Conservation (phyloP, 2,797 vertebrate species). For the Spondyliosoma cantharus region DNA sequence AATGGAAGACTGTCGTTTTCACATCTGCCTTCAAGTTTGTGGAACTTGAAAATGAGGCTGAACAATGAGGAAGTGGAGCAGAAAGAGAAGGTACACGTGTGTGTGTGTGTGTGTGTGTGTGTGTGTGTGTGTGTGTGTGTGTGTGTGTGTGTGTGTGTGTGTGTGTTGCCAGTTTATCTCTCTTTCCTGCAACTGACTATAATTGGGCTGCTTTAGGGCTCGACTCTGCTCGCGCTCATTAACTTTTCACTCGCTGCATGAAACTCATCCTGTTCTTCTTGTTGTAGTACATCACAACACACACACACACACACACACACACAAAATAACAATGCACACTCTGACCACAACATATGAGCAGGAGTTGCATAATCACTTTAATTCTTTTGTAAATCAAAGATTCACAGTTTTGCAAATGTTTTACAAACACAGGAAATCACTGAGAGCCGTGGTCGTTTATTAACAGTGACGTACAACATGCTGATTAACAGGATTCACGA, state of each 20-base stretch:
- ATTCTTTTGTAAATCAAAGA: constrained; percentile 37
- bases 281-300: not conserved
- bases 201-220: constrained; percentile 49
- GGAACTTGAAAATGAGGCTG: constrained; percentile 38
- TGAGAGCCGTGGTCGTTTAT: constrained; percentile 31
- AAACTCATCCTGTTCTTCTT: constrained; percentile 14
- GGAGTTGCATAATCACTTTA: constrained; percentile 30
- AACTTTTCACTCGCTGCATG: constrained; percentile 16
- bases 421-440: constrained; percentile 24
- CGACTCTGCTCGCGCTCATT: constrained; percentile 48
- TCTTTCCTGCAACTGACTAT: constrained; percentile 35
- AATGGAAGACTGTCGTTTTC: not conserved
- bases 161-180: not conserved
- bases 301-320: not conserved
- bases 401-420: constrained; percentile 23
- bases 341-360: not conserved
- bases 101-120: constrained; percentile 15
- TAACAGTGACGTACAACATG: constrained; percentile 54
- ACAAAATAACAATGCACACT: no score
- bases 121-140: not conserved
- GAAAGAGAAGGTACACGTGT: constrained; percentile 54
- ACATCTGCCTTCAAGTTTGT: constrained; percentile 18
- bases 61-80: constrained; percentile 75
- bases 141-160: not conserved
- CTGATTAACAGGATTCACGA: constrained; percentile 56